Evolutionary conservation across 2,888 invertebrate species (phyloP).

Genomic region (Pristionchus japonicus): DNA sequence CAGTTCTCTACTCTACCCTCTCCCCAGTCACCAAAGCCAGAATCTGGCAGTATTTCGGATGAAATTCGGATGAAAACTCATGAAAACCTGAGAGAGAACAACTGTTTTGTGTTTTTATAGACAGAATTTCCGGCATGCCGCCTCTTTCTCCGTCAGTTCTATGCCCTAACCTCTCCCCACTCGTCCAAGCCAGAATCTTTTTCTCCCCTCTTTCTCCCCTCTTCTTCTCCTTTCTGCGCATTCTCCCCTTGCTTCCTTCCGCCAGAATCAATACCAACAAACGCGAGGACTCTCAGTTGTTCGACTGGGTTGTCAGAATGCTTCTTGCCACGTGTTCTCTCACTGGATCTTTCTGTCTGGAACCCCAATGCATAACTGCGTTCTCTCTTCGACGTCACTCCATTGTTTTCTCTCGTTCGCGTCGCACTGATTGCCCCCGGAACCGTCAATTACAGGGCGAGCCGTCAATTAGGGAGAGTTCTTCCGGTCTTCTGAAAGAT

Average conservation of each 20-base stretch:
- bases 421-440: background rate
- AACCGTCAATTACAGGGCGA: background rate
- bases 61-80: too few relatives aligned
- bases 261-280: constrained; percentile 22
- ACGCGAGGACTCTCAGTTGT: background rate
- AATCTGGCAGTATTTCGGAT: too few relatives aligned
- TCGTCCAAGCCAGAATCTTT: background rate
- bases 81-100: too few relatives aligned
- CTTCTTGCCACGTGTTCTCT: too few relatives aligned
- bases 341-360: too few relatives aligned
- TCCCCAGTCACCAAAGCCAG: background rate
- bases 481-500: background rate
- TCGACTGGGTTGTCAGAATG: too few relatives aligned
- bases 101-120: too few relatives aligned
- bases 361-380: too few relatives aligned
- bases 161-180: background rate
- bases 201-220: background rate
- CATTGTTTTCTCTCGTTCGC: background rate
- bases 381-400: constrained; percentile 14
- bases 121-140: too few relatives aligned
- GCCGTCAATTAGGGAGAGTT: constrained; percentile 1
- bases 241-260: background rate
- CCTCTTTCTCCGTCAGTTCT: too few relatives aligned
- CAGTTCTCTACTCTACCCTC: background rate
- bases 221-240: background rate